These are phyloP conservation scores for Fregata magnificens DNA, from an alignment of 2,113 vertebrate genomes.

Conservation along the genomic window DNA sequence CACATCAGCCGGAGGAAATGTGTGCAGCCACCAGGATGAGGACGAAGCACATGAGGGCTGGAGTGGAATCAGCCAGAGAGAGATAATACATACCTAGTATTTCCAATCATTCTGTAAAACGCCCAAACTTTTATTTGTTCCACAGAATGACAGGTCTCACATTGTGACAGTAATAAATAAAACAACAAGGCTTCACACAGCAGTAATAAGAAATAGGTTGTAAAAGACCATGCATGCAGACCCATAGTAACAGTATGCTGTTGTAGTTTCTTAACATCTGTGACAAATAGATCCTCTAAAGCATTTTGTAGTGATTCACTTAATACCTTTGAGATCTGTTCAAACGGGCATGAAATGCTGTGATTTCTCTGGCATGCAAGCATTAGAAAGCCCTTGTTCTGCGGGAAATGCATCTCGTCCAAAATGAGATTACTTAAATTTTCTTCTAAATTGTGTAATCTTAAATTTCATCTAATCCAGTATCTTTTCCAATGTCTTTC, in stretches of 20 bases:
- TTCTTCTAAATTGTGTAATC: background rate
- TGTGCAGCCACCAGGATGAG: background rate
- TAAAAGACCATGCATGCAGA: background rate
- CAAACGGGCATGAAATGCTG: background rate
- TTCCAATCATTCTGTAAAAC: background rate
- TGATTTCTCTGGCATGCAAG: background rate
- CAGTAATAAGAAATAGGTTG: background rate
- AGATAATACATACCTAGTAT: background rate
- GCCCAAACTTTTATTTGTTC: background rate
- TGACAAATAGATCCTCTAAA: background rate
- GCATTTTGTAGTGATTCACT: background rate
- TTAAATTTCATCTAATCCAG: background rate
- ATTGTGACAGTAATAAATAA: background rate
- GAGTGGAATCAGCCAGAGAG: background rate
- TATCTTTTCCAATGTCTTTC: background rate
- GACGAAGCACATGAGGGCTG: fast-evolving
- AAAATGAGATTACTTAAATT: background rate
- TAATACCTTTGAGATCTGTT: background rate
- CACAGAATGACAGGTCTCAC: background rate
- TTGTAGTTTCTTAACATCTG: background rate
- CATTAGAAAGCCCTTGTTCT: background rate
- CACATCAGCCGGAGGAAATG: background rate
- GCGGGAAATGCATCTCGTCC: background rate
- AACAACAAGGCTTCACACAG: background rate
- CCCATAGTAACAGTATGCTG: background rate